Evolutionary conservation across 2,888 invertebrate genomes (phyloP).

Genomic region (Neoscelio sp.): DNA sequence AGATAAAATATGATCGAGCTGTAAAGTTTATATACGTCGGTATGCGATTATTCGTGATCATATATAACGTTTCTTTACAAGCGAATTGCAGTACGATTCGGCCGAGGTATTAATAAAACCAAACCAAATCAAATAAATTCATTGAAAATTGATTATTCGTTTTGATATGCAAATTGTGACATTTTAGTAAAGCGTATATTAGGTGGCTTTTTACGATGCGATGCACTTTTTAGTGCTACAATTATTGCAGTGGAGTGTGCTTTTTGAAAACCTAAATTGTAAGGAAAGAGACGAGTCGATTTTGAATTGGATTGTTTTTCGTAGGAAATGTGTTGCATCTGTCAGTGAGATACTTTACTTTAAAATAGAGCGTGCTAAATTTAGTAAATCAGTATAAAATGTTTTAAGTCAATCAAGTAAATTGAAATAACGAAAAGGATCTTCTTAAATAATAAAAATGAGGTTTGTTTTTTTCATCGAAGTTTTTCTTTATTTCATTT

Average conservation of each 20-base stretch:
- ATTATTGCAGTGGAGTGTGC: conserved; percentile 1
- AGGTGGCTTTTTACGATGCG: conserved; percentile 26
- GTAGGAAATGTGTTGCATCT: conserved; percentile 26
- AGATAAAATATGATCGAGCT: conserved; percentile 52
- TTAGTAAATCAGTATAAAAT: conserved; percentile 43
- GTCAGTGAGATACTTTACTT: conserved; percentile 29
- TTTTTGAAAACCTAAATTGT: conserved; percentile 15
- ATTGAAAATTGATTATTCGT: conserved; percentile 47
- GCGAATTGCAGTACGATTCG: conserved; percentile 32
- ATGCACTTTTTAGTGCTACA: conserved; percentile 10
- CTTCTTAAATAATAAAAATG: too few relatives aligned
- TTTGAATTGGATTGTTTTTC: conserved; percentile 13
- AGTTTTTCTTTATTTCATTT: too few relatives aligned
- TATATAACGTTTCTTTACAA: conserved; percentile 51
- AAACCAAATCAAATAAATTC: conserved; percentile 41
- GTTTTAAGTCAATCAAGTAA: too few relatives aligned
- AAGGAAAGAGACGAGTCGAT: too few relatives aligned
- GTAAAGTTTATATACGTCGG: conserved; percentile 43
- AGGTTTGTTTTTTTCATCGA: too few relatives aligned
- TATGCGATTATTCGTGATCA: conserved; percentile 39
- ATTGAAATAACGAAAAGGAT: too few relatives aligned
- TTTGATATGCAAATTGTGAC: conserved; percentile 49
- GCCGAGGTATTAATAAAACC: conserved; percentile 37
- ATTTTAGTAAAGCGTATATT: conserved; percentile 40
- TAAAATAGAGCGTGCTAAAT: conserved; percentile 41